Percentiles rank a stretch among this genome's conserved stretches.
phyloP scores from a whole-genome alignment of 2,797 vertebrate genomes.

The Etheostoma perlongum region DNA sequence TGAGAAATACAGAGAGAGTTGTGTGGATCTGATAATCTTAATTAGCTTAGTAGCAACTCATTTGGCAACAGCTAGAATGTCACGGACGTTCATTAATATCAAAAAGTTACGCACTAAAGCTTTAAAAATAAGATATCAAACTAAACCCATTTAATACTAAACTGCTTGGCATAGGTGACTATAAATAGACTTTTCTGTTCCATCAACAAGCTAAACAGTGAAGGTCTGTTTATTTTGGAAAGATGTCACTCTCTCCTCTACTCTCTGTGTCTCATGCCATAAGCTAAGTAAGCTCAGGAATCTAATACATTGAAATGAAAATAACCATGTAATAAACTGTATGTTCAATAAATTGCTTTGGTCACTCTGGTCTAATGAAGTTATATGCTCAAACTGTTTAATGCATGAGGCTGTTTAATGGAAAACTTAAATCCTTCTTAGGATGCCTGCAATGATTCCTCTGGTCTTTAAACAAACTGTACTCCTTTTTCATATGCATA shows the following conservation, averaged over 20 bases:
- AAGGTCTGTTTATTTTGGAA: constrained; percentile 16
- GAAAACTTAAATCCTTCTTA: constrained; percentile 12
- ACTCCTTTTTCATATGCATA: neutral
- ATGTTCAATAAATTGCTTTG: constrained; percentile 56
- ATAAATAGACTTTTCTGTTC: constrained; percentile 40
- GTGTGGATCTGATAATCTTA: no score
- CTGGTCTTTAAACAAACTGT: constrained; percentile 8
- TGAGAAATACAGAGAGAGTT: no score
- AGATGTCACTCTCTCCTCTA: neutral
- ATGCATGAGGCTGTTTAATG: constrained; percentile 23
- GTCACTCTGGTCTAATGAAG: constrained; percentile 29
- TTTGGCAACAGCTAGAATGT: no score
- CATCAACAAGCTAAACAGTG: neutral
- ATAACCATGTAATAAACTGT: constrained; percentile 58
- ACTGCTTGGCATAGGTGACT: constrained; percentile 25
- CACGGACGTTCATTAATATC: no score
- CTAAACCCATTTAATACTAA: constrained; percentile 29
- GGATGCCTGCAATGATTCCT: neutral
- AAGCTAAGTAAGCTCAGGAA: constrained; percentile 17
- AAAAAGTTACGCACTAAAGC: no score
- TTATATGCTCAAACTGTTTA: constrained; percentile 20
- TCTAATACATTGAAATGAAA: constrained; percentile 43
- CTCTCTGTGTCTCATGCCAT: constrained; percentile 28
- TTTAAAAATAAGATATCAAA: constrained; percentile 4
- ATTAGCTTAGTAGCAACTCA: no score